Conservation (phyloP, 1,140 invertebrate species). For the Eubasilissa regina region DNA sequence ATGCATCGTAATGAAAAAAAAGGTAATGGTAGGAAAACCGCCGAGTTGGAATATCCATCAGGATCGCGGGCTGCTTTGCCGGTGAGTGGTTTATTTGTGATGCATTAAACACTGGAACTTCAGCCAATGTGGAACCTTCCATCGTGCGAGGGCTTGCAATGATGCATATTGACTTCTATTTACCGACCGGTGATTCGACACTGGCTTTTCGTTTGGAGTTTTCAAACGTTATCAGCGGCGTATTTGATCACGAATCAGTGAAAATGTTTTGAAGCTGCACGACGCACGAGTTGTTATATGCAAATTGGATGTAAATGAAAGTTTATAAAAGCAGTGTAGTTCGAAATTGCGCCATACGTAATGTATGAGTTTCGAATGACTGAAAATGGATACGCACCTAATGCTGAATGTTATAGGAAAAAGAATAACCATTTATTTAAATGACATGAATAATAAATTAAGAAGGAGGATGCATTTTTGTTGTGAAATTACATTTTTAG, state of each 20-base stretch:
- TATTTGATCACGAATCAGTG: conserved; percentile 48
- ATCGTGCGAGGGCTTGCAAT: conserved; percentile 2
- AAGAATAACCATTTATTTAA: no score
- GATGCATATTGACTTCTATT: conserved; percentile 51
- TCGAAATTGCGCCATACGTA: not conserved
- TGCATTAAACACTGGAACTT: conserved; percentile 27
- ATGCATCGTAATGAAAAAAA: no score
- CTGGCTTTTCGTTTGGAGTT: conserved; percentile 44
- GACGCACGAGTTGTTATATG: conserved; percentile 20
- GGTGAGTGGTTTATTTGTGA: conserved; percentile 43
- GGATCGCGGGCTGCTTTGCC: no score
- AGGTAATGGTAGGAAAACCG: no score
- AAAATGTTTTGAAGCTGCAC: conserved; percentile 43
- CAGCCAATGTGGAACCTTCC: conserved; percentile 9
- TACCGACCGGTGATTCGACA: conserved; percentile 41
- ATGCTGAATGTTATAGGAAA: not conserved
- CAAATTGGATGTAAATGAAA: conserved; percentile 46
- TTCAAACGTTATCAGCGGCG: conserved; percentile 31
- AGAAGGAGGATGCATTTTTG: no score
- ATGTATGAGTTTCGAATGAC: not conserved
- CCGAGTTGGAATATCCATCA: no score
- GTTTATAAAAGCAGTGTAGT: conserved; percentile 39
- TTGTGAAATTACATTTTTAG: no score
- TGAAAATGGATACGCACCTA: not conserved
- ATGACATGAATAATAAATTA: no score